Percentiles rank a stretch among this genome's conserved stretches.
These are phyloP conservation scores for Mesochorus sp. DNA, from an alignment of 2,888 invertebrate genomes.

Conservation along the genomic window DNA sequence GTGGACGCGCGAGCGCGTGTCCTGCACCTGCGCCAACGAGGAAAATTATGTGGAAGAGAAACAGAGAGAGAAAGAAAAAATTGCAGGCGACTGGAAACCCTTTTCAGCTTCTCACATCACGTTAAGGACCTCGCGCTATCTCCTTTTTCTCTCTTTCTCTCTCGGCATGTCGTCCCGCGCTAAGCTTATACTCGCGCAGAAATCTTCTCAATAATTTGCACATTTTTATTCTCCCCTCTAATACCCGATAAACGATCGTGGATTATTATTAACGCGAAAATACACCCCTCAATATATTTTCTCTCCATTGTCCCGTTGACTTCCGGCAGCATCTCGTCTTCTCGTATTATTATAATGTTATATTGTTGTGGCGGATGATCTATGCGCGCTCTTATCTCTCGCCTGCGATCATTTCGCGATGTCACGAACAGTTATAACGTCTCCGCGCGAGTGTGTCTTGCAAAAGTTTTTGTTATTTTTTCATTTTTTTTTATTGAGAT, in stretches of 20 bases:
- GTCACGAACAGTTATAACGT: no score
- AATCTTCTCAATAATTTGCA: slow-evolving; percentile 42
- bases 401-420: no score
- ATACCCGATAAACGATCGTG: slow-evolving; percentile 50
- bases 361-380: slow-evolving; percentile 21
- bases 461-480: no score
- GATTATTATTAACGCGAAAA: slow-evolving; percentile 52
- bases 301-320: slow-evolving; percentile 38
- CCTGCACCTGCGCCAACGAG: slow-evolving; percentile 58
- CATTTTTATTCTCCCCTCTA: slow-evolving; percentile 28
- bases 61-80: slow-evolving; percentile 2
- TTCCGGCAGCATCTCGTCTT: slow-evolving; percentile 44
- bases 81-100: slow-evolving; percentile 41
- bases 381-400: slow-evolving; percentile 5
- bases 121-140: neutral
- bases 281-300: slow-evolving; percentile 30
- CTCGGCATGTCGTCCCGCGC: slow-evolving; percentile 15
- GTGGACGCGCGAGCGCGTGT: slow-evolving; percentile 55
- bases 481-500: no score
- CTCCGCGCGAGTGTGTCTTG: no score
- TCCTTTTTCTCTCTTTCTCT: neutral
- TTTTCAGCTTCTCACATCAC: slow-evolving; percentile 30
- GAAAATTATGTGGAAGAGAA: slow-evolving; percentile 9
- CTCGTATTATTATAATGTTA: slow-evolving; percentile 10
- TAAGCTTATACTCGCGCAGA: slow-evolving; percentile 30